Base-by-base conservation (phyloP, 2,797 vertebrate species). In the Ptychobarbus kaznakovi region DNA sequence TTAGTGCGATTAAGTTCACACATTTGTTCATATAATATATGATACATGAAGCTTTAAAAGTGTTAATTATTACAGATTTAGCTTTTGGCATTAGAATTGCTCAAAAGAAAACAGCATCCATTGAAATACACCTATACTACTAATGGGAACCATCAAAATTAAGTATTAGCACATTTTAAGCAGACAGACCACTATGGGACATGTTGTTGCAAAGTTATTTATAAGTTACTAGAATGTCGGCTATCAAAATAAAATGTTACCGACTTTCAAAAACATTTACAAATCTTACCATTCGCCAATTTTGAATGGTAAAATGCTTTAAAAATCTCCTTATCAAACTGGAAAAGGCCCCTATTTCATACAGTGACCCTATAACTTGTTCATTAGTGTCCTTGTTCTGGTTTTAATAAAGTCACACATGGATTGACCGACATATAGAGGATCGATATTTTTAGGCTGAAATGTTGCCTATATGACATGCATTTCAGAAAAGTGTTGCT, bases 1-100 rank as follows among this genome's bases (percentile, higher is more conserved):
- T 87, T 83, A 83, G 69, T 74, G 12, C 81, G 58, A 85, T 87
- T 80, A 74, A 80, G 51, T 81, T 74, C 81, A 65, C 44, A 73
- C 16, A 66, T 61, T 78, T 78, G 8, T 61, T 78, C 76, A 61
- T 9, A 18, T 61, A 16, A 42, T 78, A n/a, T 78, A 46, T 68
- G 38, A 74, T 68, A 53, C 28, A 22, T 51, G 38, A 79, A 20
- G 18, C 8, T 32, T 56, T 40, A 58, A 58, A 70, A 58, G 28
- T 53, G 56, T 80, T 70, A 61, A 80, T 83, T 80, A 83, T 80
- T 22, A 42, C 38, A 61, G 0, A 61, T 78, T 78, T 78, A 25
- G 56, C 53, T 42, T 58, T 78, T 28, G 22, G 15, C 56, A 42
- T 61, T 58, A n/a, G 11, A 22, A 75, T 53, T 75, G 28, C 12